Evolutionary conservation across 2,797 vertebrate species (phyloP).

Genomic region (Xerus rutilus): DNA sequence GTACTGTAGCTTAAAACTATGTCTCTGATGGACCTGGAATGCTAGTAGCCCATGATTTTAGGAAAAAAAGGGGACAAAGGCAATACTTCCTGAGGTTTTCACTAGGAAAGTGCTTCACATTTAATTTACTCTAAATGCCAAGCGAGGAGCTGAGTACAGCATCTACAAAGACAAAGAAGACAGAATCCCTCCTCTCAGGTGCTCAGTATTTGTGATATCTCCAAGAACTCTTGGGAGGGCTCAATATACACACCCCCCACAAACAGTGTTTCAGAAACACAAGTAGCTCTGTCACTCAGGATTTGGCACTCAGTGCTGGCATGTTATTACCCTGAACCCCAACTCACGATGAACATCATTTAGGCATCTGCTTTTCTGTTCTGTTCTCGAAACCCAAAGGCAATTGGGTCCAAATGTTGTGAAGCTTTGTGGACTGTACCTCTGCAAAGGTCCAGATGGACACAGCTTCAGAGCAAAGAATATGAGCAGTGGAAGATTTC

Average conservation of each 20-base stretch:
- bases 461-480: neutral
- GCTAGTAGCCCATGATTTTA: neutral
- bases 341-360: neutral
- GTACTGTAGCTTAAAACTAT: neutral
- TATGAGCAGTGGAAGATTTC: neutral
- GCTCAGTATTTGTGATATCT: neutral
- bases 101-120: neutral
- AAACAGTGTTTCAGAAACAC: neutral
- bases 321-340: neutral
- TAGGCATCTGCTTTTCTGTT: neutral
- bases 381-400: slow-evolving; percentile 12
- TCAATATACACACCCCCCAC: neutral
- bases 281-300: neutral
- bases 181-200: neutral
- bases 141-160: neutral
- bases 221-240: neutral
- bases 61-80: neutral
- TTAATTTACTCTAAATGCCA: neutral
- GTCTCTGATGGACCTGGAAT: neutral
- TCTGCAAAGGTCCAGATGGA: neutral
- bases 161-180: neutral
- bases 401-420: neutral
- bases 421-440: neutral
- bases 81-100: neutral
- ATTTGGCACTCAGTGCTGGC: neutral